These are phyloP conservation scores for Tyria jacobaeae DNA, from an alignment of 2,888 invertebrate species.

Conservation along the genomic window DNA sequence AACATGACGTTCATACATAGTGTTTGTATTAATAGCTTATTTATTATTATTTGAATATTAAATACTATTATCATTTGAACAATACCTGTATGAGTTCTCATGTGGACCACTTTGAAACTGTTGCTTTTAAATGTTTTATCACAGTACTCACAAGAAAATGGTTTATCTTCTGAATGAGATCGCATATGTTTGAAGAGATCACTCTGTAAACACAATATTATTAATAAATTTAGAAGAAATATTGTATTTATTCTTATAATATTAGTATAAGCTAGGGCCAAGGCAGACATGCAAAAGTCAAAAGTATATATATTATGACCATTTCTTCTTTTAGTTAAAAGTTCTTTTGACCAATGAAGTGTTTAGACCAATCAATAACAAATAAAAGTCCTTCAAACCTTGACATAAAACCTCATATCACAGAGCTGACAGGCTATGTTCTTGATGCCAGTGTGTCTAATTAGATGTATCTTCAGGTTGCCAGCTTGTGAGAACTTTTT, in stretches of 20 bases:
- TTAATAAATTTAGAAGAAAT: not conserved
- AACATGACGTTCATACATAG: too few relatives aligned
- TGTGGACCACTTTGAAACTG: conserved; percentile 93
- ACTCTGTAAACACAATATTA: conserved; percentile 60
- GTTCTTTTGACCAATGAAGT: too few relatives aligned
- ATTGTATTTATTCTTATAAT: not conserved
- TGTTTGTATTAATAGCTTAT: too few relatives aligned
- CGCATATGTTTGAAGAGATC: conserved; percentile 82
- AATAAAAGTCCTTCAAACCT: conserved; percentile 55
- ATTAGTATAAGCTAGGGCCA: not conserved
- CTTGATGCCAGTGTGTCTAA: conserved; percentile 81
- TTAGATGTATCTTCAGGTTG: conserved; percentile 79
- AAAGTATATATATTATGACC: too few relatives aligned
- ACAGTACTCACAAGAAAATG: conserved; percentile 93
- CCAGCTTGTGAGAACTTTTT: conserved; percentile 89
- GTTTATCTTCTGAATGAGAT: conserved; percentile 93
- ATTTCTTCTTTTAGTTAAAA: too few relatives aligned
- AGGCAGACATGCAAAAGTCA: too few relatives aligned
- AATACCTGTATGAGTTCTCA: conserved; percentile 92
- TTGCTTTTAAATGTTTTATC: conserved; percentile 95
- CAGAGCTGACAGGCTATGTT: conserved; percentile 78
- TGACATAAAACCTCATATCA: conserved; percentile 81
- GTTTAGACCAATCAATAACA: not conserved
- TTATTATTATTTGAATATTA: too few relatives aligned
- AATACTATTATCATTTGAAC: not conserved